Evolutionary conservation across 2,113 vertebrate species (phyloP), one percentile per base, ranked within the genome.

Genomic region (Eolophus roseicapilla): DNA sequence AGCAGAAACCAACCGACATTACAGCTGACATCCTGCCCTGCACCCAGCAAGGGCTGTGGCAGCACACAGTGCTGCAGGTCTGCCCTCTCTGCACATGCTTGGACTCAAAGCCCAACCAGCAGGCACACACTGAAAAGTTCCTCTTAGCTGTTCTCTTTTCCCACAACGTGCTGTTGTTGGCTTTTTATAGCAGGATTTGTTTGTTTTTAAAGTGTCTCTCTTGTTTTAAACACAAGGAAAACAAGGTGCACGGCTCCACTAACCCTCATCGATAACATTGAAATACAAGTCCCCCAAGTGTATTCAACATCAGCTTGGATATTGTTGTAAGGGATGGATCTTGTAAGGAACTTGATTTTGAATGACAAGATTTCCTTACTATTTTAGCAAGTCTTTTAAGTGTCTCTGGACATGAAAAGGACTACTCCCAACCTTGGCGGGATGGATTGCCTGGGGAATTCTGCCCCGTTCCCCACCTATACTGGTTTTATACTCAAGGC

Each of bases 21-120:
- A 43, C 17, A 47, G 44, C n/a, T 35, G 44, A 59, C 65, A 59
- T 39, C 19, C 49, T 13, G 12, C 28, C 24, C 11, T 27, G 53
- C 15, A 3, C 29, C 3, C 13, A 63, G 28, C 4, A 2, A 47
- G 17, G 44, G 53, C 62, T 19, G 46, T 9, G 39, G 68, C 75
- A 53, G 29, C 0, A 2, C 1, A 0, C 59, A 35, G 7, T 4
- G 47, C 14, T 53, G 17, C 53, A 9, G 13, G 24, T 31, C 52
- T 35, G 76, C 69, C 53, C 35, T 57, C 46, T 8, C 52, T 10
- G n/a, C 28, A 23, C 16, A 0, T 35, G n/a, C 39, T 68, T 62
- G 47, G 9, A 35, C 29, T 47, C 39, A 4, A 25, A 33, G 33
- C 39, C 46, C 31, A 20, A 37, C 21, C 31, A 55, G 52, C 44